Conservation (phyloP, 2,797 vertebrate species). For the Argentina silus region DNA sequence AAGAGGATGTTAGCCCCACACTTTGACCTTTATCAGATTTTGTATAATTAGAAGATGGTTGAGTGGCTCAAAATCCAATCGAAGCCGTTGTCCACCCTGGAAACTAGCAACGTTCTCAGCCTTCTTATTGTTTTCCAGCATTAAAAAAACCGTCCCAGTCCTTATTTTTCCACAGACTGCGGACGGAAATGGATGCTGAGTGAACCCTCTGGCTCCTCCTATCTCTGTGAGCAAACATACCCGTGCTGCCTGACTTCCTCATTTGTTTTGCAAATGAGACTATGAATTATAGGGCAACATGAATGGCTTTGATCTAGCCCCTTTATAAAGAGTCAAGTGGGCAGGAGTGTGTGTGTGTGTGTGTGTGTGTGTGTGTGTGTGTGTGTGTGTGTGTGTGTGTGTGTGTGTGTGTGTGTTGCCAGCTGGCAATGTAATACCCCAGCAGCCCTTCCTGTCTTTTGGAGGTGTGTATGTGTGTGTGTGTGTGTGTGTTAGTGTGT, state of each 20-base stretch:
- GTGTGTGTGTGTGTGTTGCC: background rate
- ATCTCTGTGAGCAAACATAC: conserved; percentile 20
- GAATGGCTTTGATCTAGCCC: conserved; percentile 74
- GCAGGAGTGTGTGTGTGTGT: conserved; percentile 33
- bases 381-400: conserved; percentile 40
- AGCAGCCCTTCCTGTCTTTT: background rate
- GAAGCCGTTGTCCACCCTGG: too few relatives aligned
- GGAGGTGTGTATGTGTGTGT: background rate
- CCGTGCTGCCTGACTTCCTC: conserved; percentile 64
- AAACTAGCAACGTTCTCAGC: too few relatives aligned
- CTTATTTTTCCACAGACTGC: too few relatives aligned
- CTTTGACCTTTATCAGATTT: background rate
- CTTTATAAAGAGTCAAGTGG: conserved; percentile 72
- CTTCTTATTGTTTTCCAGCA: too few relatives aligned
- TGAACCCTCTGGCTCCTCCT: too few relatives aligned
- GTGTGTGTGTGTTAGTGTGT: conserved; percentile 25
- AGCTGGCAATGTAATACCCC: background rate
- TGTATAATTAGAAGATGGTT: too few relatives aligned
- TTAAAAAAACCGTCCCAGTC: too few relatives aligned
- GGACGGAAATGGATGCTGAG: too few relatives aligned
- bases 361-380: conserved; percentile 14
- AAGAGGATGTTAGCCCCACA: background rate
- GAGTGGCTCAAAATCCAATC: too few relatives aligned
- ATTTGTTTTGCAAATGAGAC: conserved; percentile 80
- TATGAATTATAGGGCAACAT: conserved; percentile 71